Evolutionary conservation across 2,888 invertebrate genomes (phyloP), one percentile per base, ranked within the genome.

Genomic region (Anthophora plumipes): DNA sequence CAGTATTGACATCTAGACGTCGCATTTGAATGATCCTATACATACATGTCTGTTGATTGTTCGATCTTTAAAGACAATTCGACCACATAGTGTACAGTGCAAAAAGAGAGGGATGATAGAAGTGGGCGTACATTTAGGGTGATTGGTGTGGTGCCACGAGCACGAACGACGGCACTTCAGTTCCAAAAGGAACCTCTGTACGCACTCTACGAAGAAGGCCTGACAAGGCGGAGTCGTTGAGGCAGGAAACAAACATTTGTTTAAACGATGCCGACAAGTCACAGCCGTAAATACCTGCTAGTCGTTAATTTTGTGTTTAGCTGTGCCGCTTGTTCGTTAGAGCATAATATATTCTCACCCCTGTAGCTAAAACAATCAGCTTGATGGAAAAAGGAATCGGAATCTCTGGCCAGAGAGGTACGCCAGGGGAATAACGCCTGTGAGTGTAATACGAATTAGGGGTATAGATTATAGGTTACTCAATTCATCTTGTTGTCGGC

Each of bases 261-360:
- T 91, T 89, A 91, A 91, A 90, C 87, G 89, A 88, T 84, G 84
- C 88, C 88, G 89, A 86, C 91, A 88, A 90, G 90, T 91, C 91
- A 88, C 83, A 88, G 85, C 74, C 89, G 80, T 90, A 89, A 91
- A 90, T 91, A 90, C 84, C 86, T 84, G 75, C 71, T 72, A 82
- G 83, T 91, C 91, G 91, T 91, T 91, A 91, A 91, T 91, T 91
- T 90, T 91, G 85, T 85, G 85, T 86, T 86, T 80, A 80, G 85
- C 76, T 79, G 82, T 76, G 82, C 85, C 83, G 87, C 78, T 83
- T 76, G 80, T 86, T 91, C 88, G 90, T 91, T 91, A 89, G 89
- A 88, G 81, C 86, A 87, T 91, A 90, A 90, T 89, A 89, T 91
- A 90, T 90, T 89, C 89, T 90, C 90, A 90, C 91, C 90, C 90